phyloP scores from a whole-genome alignment of 2,888 invertebrate genomes.

The Rhagophthalmus giganteus region DNA sequence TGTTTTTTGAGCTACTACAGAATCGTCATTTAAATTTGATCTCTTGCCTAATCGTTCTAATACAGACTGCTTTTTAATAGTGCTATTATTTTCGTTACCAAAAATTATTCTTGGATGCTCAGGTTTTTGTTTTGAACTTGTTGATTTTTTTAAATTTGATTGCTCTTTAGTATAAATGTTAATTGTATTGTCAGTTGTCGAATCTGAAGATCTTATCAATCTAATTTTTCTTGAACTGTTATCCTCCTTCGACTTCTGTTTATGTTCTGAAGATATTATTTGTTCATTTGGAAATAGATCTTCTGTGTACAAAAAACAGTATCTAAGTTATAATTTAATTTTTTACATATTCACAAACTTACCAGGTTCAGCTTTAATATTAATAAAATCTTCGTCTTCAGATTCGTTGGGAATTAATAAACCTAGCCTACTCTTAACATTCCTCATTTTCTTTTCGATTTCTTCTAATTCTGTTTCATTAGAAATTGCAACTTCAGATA shows the following conservation, averaged over 20 bases:
- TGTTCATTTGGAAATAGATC: constrained; percentile 40
- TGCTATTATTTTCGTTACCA: constrained; percentile 31
- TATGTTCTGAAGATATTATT: constrained; percentile 6
- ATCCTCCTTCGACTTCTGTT: constrained; percentile 9
- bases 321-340: neutral
- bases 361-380: constrained; percentile 66
- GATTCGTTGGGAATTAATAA: constrained; percentile 60
- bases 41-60: constrained; percentile 58
- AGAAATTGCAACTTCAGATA: constrained; percentile 54
- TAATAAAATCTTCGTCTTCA: constrained; percentile 68
- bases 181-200: neutral
- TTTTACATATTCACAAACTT: constrained; percentile 8
- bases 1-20: constrained; percentile 25
- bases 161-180: neutral
- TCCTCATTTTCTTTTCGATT: constrained; percentile 67
- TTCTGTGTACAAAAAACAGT: too few relatives aligned
- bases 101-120: constrained; percentile 42
- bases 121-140: constrained; percentile 15
- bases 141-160: neutral
- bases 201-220: constrained; percentile 4
- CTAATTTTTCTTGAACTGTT: constrained; percentile 13
- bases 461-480: constrained; percentile 59
- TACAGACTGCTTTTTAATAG: constrained; percentile 51
- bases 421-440: constrained; percentile 59
- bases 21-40: constrained; percentile 25